Evolutionary conservation across 1,140 invertebrate species (phyloP), one percentile per base, ranked within the genome.

Genomic region (Sycophaga agraensis): DNA sequence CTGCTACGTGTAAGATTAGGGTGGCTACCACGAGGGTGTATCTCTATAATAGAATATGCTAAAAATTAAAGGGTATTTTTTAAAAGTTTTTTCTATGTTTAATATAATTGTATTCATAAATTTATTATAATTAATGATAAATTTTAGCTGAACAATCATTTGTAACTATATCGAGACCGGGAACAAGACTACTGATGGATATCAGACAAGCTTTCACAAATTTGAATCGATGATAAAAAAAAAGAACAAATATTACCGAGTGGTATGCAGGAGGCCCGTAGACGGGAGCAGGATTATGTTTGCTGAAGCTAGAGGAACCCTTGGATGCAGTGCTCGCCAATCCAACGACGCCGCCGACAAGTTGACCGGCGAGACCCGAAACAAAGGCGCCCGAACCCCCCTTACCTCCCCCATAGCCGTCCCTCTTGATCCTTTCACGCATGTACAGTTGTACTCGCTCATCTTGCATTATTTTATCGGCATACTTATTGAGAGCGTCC

Each of bases 321-420:
- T 68, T 66, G 17, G 73, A 77, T 0, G 72, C 69, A n/a, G 70
- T 63, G 9, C 72, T 66, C 2, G 76, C 76, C 6, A 76, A 71
- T 8, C 77, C 72, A 14, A 71, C 72, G 2, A 79, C 65, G 5
- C 77, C 74, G 5, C 69, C 70, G 8, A 80, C 63, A 12, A 80
- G 56, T 57, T 74, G 74, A n/a, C 72, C 71, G 0, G 74, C 74
- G n/a, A 81, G 73, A 17, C 73, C 73, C 1, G 75, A 70, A 8
- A 76, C 40, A 37, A 79, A 73, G 1, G 67, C 63, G 0, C 74
- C 71, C 4, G 71, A 66, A 14, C 70, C 66, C 59, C 62, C 53
- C 62, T 53, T 37, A 59, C 39, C 73, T 76, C 53, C 73, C 1
- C 37, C 26, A 22, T 48, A 61, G 0, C 37, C 39, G 12, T 56